Evolutionary conservation across 64 coral and sea anemone genomes (phyloP).

Genomic region (Orbicella faveolata): DNA sequence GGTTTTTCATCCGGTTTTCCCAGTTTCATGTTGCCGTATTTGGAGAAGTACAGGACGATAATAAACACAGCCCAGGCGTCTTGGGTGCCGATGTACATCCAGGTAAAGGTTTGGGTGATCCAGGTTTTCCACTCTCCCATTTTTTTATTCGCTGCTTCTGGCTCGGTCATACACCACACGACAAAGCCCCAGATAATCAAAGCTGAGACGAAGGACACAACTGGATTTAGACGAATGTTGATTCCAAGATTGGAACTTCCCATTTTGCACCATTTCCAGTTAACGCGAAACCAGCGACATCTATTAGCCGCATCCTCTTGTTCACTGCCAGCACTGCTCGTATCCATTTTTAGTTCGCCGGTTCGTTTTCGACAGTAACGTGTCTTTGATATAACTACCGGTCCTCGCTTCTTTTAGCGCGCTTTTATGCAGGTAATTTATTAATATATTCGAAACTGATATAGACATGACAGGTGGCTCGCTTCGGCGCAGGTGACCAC

Average conservation of each 20-base stretch:
- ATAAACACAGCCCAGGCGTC: conserved; percentile 72
- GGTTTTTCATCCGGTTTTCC: conserved; percentile 72
- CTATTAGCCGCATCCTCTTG: conserved; percentile 30
- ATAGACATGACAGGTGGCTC: conserved; percentile 27
- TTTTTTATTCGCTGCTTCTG: background rate
- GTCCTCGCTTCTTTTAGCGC: background rate
- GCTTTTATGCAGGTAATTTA: conserved; percentile 26
- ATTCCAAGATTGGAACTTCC: conserved; percentile 26
- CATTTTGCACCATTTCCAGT: conserved; percentile 47
- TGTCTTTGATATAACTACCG: background rate
- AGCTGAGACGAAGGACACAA: conserved; percentile 13
- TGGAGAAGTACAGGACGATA: conserved; percentile 55
- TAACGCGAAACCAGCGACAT: conserved; percentile 30
- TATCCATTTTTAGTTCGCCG: background rate
- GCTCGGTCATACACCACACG: background rate
- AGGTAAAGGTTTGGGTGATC: conserved; percentile 59
- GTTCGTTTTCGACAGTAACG: background rate
- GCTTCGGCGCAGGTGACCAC: background rate
- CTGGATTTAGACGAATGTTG: conserved; percentile 48
- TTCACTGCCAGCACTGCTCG: background rate
- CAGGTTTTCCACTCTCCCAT: conserved; percentile 54
- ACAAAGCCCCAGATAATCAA: conserved; percentile 45
- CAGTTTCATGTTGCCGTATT: conserved; percentile 67
- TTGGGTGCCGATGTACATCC: conserved; percentile 85
- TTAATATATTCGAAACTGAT: conserved; percentile 27